A percentile compares a stretch with the other conserved stretches of the same genome.
These are phyloP conservation scores for Rallus limicola DNA, from an alignment of 2,113 vertebrate genomes.

Conservation along the genomic window DNA sequence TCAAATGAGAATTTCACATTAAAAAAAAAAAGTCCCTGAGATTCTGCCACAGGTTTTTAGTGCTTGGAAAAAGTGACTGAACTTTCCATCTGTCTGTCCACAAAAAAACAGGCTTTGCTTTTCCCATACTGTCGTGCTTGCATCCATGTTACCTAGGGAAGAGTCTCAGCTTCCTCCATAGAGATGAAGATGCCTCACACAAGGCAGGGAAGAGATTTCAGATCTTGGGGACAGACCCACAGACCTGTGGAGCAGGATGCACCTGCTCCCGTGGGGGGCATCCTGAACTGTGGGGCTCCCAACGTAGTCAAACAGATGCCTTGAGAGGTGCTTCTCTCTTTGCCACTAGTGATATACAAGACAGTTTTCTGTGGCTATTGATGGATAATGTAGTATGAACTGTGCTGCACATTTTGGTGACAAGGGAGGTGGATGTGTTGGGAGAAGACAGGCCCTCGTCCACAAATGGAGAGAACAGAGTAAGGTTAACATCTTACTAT, in stretches of 20 bases:
- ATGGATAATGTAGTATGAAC: background rate
- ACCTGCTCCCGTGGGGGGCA: background rate
- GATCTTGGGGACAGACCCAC: background rate
- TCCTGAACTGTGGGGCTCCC: background rate
- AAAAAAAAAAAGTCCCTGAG: background rate
- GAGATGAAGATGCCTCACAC: background rate
- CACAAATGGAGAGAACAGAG: background rate
- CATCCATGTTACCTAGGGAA: background rate
- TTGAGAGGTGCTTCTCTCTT: background rate
- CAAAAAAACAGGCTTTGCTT: background rate
- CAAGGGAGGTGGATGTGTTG: background rate
- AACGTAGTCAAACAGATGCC: background rate
- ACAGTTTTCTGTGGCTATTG: background rate
- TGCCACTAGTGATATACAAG: background rate
- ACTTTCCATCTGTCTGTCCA: background rate
- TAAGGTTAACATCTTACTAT: background rate
- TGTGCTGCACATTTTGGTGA: background rate
- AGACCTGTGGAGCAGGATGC: background rate
- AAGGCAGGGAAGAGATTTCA: background rate
- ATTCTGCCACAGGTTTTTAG: background rate
- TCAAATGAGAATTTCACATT: background rate
- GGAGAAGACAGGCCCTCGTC: background rate
- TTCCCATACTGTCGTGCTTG: background rate
- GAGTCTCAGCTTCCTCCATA: background rate
- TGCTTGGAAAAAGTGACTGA: background rate